Evolutionary conservation across 2,113 vertebrate species (phyloP).

Genomic region (Ancistrus triradiatus): DNA sequence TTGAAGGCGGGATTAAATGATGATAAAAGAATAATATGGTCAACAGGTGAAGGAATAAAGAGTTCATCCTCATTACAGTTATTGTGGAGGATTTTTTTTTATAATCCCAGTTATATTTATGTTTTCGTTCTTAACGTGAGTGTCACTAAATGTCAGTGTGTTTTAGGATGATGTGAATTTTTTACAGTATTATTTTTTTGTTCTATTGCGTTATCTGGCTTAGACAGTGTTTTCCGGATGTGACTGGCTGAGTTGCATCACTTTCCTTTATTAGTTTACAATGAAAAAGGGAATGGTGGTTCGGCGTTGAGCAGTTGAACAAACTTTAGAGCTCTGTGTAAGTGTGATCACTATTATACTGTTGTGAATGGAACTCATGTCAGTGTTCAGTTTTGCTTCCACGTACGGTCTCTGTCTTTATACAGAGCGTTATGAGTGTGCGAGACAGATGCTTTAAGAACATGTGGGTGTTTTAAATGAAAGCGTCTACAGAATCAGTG

Average conservation of each 20-base stretch:
- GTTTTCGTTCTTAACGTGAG: background rate
- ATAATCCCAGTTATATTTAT: no score
- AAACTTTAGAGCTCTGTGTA: background rate
- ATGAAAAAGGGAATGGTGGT: background rate
- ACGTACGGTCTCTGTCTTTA: background rate
- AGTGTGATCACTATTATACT: background rate
- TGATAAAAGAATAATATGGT: no score
- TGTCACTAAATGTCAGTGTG: background rate
- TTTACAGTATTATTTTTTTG: background rate
- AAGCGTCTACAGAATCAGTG: background rate
- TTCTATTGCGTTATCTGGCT: background rate
- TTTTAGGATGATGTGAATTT: background rate
- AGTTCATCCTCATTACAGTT: background rate
- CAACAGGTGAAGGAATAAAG: no score
- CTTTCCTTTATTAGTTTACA: slow-evolving; percentile 5
- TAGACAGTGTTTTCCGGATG: background rate
- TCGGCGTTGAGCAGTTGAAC: background rate
- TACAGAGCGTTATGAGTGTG: background rate
- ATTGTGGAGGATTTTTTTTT: background rate
- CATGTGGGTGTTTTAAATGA: slow-evolving; percentile 1
- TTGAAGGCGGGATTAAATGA: no score
- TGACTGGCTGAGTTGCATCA: background rate
- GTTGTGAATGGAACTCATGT: slow-evolving; percentile 1
- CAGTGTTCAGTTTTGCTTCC: slow-evolving; percentile 2
- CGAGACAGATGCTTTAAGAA: background rate